Evolutionary conservation across 2,797 vertebrate species (phyloP).

Genomic region (Enteromius fasciolatus): DNA sequence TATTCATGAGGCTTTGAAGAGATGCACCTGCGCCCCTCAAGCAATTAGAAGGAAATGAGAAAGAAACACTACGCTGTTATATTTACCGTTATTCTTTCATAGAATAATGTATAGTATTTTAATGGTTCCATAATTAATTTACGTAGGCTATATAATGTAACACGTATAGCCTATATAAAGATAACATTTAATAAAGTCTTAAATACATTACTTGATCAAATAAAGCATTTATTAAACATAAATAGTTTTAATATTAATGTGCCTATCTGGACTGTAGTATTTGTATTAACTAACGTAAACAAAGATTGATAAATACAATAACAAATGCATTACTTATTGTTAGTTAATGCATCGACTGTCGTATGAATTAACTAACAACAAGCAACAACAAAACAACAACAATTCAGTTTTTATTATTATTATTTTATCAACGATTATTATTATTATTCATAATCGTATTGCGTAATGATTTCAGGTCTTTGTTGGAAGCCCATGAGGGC

Average conservation of each 20-base stretch:
- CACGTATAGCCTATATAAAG: too few species aligned
- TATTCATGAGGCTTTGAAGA: conserved; percentile 75
- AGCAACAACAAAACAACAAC: neutral
- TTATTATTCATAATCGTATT: neutral
- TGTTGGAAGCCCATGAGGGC: conserved; percentile 4
- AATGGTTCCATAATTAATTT: neutral
- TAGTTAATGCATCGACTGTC: neutral
- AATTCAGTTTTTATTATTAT: neutral
- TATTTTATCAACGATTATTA: too few species aligned
- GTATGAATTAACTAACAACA: too few species aligned
- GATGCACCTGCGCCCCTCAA: conserved; percentile 70
- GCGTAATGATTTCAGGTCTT: neutral
- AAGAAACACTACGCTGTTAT: neutral
- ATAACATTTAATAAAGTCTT: neutral
- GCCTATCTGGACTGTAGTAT: neutral
- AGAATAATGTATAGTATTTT: neutral
- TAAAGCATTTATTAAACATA: neutral
- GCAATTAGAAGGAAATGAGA: conserved; percentile 31
- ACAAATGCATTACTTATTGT: neutral
- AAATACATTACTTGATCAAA: neutral
- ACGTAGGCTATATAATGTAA: too few species aligned
- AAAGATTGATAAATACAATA: neutral
- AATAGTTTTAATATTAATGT: neutral
- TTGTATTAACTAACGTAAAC: neutral
- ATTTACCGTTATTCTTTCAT: neutral